Conservation (phyloP, 2,888 invertebrate species). For the Chalcis sispes region DNA sequence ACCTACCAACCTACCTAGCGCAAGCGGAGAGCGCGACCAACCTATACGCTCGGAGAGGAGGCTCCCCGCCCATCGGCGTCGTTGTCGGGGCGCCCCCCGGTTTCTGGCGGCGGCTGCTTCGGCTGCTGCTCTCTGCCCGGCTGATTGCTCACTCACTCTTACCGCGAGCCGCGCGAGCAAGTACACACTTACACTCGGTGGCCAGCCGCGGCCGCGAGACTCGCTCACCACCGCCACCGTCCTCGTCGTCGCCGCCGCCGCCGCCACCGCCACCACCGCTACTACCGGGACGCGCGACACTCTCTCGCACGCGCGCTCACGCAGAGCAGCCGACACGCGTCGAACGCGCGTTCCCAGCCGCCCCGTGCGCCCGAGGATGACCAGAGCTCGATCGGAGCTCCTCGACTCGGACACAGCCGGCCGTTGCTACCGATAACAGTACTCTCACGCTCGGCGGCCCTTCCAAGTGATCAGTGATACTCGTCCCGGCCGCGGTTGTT, state of each 20-base stretch:
- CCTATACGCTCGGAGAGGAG: constrained; percentile 46
- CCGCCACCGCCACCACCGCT: background rate
- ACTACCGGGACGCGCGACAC: background rate
- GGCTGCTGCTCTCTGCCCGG: constrained; percentile 45
- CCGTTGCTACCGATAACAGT: background rate
- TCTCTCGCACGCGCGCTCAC: background rate
- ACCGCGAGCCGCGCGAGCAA: constrained; percentile 51
- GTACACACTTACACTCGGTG: constrained; percentile 56
- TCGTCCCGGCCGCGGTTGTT: background rate
- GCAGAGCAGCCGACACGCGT: background rate
- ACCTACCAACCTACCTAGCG: constrained; percentile 69
- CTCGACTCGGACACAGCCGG: background rate
- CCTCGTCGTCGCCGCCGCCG: background rate
- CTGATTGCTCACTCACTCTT: constrained; percentile 66
- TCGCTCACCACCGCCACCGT: background rate
- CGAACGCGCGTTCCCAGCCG: background rate
- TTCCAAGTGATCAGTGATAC: background rate
- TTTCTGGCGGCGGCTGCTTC: constrained; percentile 29
- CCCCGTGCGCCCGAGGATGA: background rate
- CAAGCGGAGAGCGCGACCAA: constrained; percentile 15
- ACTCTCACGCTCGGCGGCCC: background rate
- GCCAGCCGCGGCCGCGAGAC: constrained; percentile 59
- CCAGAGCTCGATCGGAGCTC: too few relatives aligned
- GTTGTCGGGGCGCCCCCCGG: constrained; percentile 51
- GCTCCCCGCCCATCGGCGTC: constrained; percentile 71